Base-by-base conservation (phyloP, 2,797 vertebrate species). In the Echiichthys vipera region DNA sequence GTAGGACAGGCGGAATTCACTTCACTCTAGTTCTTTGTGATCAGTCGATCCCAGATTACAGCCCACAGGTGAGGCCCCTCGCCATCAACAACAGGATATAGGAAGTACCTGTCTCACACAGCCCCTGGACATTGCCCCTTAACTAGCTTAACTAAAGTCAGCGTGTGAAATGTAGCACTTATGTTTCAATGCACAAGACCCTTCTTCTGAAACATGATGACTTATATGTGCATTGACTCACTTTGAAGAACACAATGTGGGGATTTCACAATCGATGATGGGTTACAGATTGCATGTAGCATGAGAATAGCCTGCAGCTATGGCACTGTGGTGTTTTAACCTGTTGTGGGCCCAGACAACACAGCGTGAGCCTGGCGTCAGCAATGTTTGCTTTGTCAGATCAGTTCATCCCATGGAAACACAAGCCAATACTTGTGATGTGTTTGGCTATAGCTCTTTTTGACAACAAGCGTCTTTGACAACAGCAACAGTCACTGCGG, bases 1-100 rank as follows among this genome's bases (percentile, higher is more conserved):
- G 95, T 95, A 92, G 93, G 95, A 96, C 95, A 96, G 94, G 94
- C 95, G 96, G 96, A 98, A 97, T 97, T 96, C 94, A 92, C 89
- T 95, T 91, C 93, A 92, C 94, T 94, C 94, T 89, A 92, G 93
- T 87, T 93, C 95, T 95, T 95, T 97, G 96, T 98, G 95, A 98
- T 98, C 96, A 97, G 94, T 94, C 79, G 78, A 83, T 80, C 69
- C 79, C 83, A 90, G 90, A 93, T 93, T 93, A 93, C 87, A 93
- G 90, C 89, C 80, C 92, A n/a, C n/a, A 96, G 95, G 95, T 96
- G 94, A 96, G 95, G 94, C 94, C 90, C 93, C 54, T 78, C 67
- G 24, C 83, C 85, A 85, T 95, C 89, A 84, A 95, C 74, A 81
- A 95, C 91, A 92, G 91, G 91, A 92, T 89, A 87, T 68, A 93